phyloP scores from a whole-genome alignment of 2,113 vertebrate genomes.

The Loxodonta africana region DNA sequence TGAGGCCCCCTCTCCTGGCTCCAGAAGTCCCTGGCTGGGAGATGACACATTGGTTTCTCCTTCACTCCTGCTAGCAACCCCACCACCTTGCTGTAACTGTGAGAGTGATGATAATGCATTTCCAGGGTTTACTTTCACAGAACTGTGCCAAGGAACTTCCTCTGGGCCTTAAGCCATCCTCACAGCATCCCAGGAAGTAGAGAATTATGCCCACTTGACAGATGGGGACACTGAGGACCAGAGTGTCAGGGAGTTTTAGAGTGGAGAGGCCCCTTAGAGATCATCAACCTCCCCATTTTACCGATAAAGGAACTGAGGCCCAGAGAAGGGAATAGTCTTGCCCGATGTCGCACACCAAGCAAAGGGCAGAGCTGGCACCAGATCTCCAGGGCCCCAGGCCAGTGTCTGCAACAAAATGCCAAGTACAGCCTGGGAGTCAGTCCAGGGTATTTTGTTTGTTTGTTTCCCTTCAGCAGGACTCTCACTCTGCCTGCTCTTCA shows the following conservation, averaged over 20 bases:
- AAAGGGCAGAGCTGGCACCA: background rate
- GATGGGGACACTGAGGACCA: background rate
- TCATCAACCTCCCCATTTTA: background rate
- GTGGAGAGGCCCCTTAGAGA: background rate
- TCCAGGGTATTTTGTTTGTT: background rate
- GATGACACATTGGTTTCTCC: background rate
- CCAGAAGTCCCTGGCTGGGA: background rate
- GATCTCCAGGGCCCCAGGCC: background rate
- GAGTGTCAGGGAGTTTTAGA: background rate
- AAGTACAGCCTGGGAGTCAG: background rate
- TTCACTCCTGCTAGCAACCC: background rate
- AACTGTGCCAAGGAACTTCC: background rate
- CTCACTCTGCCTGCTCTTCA: background rate
- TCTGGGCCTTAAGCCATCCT: background rate
- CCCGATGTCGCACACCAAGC: background rate
- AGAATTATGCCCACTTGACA: background rate
- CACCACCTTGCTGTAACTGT: fast-evolving
- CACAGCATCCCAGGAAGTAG: background rate
- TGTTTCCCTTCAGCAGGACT: background rate
- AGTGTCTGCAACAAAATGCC: background rate
- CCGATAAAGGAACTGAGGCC: background rate
- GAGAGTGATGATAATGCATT: fast-evolving
- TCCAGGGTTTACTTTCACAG: background rate
- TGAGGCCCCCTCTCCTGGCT: background rate
- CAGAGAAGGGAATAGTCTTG: background rate